phyloP scores from a whole-genome alignment of 23 tunicate species.

The Trididemnum clinides region DNA sequence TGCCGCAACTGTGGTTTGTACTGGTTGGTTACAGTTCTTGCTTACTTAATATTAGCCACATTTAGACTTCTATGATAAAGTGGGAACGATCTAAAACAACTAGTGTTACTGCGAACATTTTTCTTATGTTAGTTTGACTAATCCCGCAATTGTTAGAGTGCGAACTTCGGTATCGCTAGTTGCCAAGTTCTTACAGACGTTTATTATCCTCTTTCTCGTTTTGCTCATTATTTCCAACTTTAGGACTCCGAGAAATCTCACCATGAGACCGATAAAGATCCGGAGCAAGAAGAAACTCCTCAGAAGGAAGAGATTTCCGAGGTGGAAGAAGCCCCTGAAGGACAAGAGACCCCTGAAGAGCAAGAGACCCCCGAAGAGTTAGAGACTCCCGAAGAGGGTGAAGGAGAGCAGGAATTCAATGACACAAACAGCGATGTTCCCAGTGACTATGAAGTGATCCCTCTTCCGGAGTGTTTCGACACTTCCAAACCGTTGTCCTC shows the following conservation, averaged over 20 bases:
- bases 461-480: constrained; percentile 85
- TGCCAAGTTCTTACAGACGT: no score
- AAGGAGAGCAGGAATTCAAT: neutral
- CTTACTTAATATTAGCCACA: no score
- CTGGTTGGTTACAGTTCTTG: no score
- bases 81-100: neutral
- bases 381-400: neutral
- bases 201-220: no score
- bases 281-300: neutral
- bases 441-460: constrained; percentile 84
- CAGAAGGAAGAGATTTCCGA: neutral
- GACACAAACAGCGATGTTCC: constrained; percentile 23
- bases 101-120: neutral
- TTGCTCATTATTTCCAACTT: no score
- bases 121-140: neutral
- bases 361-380: neutral
- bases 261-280: neutral
- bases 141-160: no score
- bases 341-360: neutral
- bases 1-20: no score
- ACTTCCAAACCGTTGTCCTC: constrained; percentile 48
- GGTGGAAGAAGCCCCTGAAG: neutral
- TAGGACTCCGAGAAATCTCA: no score
- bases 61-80: neutral
- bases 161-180: no score